Base-by-base conservation (phyloP, 1,140 invertebrate genomes). In the Ridgeia piscesae region DNA sequence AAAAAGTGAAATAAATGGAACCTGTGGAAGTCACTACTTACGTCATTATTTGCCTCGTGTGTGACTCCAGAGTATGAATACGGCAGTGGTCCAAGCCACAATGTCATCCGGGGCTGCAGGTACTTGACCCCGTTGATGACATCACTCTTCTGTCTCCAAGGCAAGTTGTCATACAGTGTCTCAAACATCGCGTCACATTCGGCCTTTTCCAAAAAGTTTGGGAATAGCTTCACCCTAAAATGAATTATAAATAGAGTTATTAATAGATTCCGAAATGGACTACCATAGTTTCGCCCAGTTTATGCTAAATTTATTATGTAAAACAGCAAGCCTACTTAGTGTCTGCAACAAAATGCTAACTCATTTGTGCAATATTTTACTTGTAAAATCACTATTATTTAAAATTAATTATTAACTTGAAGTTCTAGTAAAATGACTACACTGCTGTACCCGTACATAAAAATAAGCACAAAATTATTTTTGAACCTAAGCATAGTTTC, bases 41-140 rank as follows among this genome's bases (percentile, higher is more conserved):
- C 88, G 6, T 89, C 90, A 27, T n/a, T 58, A 89, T 91, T 89
- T 58, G 35, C 34, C n/a, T 91, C 93, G 90, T 96, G 95, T 34
- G 94, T 95, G 27, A 96, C 93, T 33, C 96, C 96, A 48, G 95
- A 96, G 93, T 96, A 96, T 8, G 95, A 94, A 93, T 96, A 96
- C 33, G 96, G 95, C 93, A 96, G 95, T 88, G 96, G 96, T 21
- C 96, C 96, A 92, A 96, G 96, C 96, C 96, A 97, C 0, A 96
- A 95, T 6, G 96, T 96, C 14, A 96, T 94, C 88, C 96, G 93
- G 9, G 96, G 96, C 92, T 96, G 95, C 42, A 95, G 93, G 92
- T 95, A 95, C 92, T 95, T 95, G 50, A 94, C 94, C 17, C 96
- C 96, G 92, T 94, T 94, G 91, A 94, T 94, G 17, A 95, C 91